These are phyloP conservation scores for Nyleta sp. DNA, from an alignment of 2,888 invertebrate genomes.

Conservation along the genomic window DNA sequence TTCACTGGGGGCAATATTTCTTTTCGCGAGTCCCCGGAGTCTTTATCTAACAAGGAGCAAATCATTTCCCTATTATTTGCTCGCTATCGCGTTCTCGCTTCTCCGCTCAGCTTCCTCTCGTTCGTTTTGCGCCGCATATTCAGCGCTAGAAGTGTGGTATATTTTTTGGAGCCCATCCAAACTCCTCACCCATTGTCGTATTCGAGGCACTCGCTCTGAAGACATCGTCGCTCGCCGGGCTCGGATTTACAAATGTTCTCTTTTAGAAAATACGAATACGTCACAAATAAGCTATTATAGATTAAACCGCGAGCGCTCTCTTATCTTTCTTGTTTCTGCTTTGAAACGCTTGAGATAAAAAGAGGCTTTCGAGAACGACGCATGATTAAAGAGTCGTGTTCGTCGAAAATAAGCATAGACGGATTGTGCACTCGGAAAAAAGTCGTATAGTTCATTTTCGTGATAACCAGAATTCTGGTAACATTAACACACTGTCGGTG, in stretches of 20 bases:
- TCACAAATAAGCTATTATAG: constrained; percentile 58
- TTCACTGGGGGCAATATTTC: constrained; percentile 81
- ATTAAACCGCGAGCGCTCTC: constrained; percentile 31
- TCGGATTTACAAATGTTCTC: constrained; percentile 76
- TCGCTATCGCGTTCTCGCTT: constrained; percentile 79
- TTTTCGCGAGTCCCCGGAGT: constrained; percentile 79
- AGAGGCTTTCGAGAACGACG: not conserved
- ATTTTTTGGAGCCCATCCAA: constrained; percentile 81
- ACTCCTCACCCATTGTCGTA: constrained; percentile 79
- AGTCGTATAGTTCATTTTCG: too few species aligned
- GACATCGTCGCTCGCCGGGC: constrained; percentile 67
- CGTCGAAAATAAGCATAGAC: not conserved
- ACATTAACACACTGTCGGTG: too few species aligned
- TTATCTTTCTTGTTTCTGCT: constrained; percentile 58
- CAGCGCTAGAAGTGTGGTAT: constrained; percentile 73
- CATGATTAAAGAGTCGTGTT: not conserved
- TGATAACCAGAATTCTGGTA: too few species aligned
- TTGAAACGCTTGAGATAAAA: constrained; percentile 13
- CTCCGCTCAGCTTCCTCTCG: constrained; percentile 72
- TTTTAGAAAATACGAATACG: constrained; percentile 60
- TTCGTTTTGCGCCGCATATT: constrained; percentile 77
- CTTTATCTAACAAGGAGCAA: constrained; percentile 83
- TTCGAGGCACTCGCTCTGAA: constrained; percentile 69
- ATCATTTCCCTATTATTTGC: constrained; percentile 83
- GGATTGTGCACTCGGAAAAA: too few species aligned